Conservation (phyloP, 2,888 invertebrate genomes). For the Coelopa pilipes region DNA sequence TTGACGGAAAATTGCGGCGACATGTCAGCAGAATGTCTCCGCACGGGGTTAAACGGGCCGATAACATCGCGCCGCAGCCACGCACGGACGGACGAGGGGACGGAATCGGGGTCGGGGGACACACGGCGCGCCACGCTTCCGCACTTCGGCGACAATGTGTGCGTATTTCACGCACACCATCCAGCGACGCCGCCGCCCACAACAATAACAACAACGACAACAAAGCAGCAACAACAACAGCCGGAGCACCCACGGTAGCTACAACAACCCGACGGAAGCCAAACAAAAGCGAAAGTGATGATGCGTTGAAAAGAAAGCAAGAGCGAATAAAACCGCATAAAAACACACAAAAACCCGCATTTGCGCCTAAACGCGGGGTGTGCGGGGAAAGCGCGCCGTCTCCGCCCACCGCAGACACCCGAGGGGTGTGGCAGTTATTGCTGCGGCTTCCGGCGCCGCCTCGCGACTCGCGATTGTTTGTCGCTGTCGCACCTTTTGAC, state of each 20-base stretch:
- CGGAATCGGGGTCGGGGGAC: not conserved
- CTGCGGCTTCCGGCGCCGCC: slow-evolving; percentile 27
- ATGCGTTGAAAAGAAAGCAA: slow-evolving; percentile 28
- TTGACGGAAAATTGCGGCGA: slow-evolving; percentile 22
- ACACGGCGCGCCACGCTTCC: slow-evolving; percentile 10
- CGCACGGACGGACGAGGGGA: not conserved
- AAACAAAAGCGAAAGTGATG: slow-evolving; percentile 29
- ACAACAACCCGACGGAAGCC: slow-evolving; percentile 5
- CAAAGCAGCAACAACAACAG: not conserved
- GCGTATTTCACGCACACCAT: not conserved
- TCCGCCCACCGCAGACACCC: not conserved
- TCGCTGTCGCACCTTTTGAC: slow-evolving; percentile 11
- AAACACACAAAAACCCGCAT: not conserved
- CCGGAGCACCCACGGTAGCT: too few species aligned
- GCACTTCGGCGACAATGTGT: slow-evolving; percentile 14
- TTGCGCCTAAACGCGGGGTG: slow-evolving; percentile 38
- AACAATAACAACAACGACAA: not conserved
- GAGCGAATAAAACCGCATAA: not conserved
- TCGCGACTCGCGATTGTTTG: slow-evolving; percentile 10
- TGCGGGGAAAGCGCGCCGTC: slow-evolving; percentile 34
- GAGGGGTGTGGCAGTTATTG: slow-evolving; percentile 35
- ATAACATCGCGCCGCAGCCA: slow-evolving; percentile 20
- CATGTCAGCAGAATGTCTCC: slow-evolving; percentile 20
- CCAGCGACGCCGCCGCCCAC: not conserved
- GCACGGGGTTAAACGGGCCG: slow-evolving; percentile 18